Evolutionary conservation across 35 echinoderm and acorn worm genomes (phyloP).

Genomic region (Apostichopus californicus): DNA sequence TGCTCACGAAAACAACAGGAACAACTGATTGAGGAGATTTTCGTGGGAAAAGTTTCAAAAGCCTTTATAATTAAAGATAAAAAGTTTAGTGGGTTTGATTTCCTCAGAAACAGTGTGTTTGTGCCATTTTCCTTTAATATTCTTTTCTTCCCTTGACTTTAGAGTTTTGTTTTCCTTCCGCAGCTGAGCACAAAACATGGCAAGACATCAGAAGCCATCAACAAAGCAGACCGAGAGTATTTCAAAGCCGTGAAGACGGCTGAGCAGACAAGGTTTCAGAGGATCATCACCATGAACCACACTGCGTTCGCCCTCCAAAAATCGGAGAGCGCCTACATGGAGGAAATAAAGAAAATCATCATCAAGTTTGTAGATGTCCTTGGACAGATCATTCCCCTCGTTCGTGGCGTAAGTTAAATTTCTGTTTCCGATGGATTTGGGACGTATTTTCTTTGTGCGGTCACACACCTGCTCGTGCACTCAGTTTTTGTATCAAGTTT

Average conservation of each 20-base stretch:
- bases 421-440: not conserved
- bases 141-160: too few relatives aligned
- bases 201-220: constrained; percentile 21
- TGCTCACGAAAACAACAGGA: too few relatives aligned
- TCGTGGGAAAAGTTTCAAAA: too few relatives aligned
- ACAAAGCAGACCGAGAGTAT: constrained; percentile 38
- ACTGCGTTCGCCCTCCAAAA: constrained; percentile 6
- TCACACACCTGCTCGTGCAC: too few relatives aligned
- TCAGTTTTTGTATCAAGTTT: too few relatives aligned
- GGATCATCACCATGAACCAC: not conserved
- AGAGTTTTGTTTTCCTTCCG: not conserved
- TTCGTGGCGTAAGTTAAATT: constrained; percentile 17
- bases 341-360: constrained; percentile 1
- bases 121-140: too few relatives aligned
- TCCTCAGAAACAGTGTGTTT: too few relatives aligned
- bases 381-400: constrained; percentile 31
- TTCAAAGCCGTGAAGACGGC: constrained; percentile 39
- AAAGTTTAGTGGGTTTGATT: too few relatives aligned
- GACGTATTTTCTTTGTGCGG: not conserved
- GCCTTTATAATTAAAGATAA: too few relatives aligned
- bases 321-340: not conserved
- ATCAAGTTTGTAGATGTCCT: constrained; percentile 26
- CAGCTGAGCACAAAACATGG: constrained; percentile 47
- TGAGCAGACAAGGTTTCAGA: constrained; percentile 18
- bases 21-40: too few relatives aligned